Evolutionary conservation across 2,797 vertebrate genomes (phyloP).

Genomic region (Amphiprion clarkii): DNA sequence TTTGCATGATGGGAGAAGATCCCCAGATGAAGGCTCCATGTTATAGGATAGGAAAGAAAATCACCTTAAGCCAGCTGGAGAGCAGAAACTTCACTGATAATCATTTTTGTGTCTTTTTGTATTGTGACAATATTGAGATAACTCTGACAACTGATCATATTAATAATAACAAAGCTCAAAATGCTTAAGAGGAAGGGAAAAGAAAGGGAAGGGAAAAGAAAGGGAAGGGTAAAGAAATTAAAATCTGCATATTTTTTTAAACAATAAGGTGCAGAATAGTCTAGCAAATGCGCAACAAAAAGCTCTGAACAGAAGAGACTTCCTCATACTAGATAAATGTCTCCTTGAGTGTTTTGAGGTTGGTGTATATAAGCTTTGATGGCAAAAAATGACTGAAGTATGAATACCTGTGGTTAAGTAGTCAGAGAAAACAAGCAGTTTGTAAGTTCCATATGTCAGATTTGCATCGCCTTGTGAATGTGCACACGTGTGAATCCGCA

Average conservation of each 20-base stretch:
- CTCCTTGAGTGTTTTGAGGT: constrained; percentile 5
- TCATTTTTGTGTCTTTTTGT: too few relatives aligned
- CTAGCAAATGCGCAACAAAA: constrained; percentile 2
- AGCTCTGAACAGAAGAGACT: constrained; percentile 4
- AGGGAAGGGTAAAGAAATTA: not conserved
- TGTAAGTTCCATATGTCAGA: constrained; percentile 65
- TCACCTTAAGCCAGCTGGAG: constrained; percentile 2
- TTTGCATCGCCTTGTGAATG: constrained; percentile 64
- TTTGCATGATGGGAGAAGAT: constrained; percentile 45
- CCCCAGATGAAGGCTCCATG: constrained; percentile 11
- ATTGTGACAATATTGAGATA: not conserved
- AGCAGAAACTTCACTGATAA: not conserved
- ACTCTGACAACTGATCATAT: not conserved
- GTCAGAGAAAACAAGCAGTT: constrained; percentile 61
- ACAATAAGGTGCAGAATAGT: constrained; percentile 10
- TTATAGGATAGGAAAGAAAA: constrained; percentile 16
- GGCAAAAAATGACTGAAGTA: constrained; percentile 77
- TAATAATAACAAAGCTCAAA: not conserved
- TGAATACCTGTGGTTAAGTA: constrained; percentile 69
- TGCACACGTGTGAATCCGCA: constrained; percentile 68
- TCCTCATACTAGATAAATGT: constrained; percentile 28
- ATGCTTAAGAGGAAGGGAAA: not conserved
- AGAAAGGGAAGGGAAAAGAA: not conserved
- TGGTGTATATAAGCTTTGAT: constrained; percentile 70
- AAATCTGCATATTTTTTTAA: constrained; percentile 8